phyloP scores from a whole-genome alignment of 2,113 vertebrate species.

The Oreotrochilus melanogaster region DNA sequence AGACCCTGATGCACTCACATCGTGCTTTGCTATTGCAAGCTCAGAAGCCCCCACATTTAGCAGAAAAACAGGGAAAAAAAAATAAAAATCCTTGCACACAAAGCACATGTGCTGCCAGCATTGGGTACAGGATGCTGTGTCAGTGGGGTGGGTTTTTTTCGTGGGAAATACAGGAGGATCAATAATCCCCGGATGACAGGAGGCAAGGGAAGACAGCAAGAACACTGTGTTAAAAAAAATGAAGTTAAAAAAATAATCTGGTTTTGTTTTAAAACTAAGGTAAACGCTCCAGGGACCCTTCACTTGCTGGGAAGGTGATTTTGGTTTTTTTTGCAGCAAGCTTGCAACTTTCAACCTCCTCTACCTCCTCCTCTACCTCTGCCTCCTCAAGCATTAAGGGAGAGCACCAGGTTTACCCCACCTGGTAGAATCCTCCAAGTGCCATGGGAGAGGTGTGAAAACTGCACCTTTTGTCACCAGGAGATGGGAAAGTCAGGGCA shows the following conservation, averaged over 20 bases:
- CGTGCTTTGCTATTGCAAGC: not conserved
- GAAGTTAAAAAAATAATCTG: not conserved
- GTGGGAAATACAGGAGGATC: not conserved
- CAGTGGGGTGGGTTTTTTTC: not conserved
- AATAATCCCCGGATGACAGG: not conserved
- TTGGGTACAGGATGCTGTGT: not conserved
- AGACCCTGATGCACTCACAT: not conserved
- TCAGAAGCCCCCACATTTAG: fast-evolving
- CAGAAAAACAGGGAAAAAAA: not conserved
- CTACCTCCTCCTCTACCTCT: not conserved
- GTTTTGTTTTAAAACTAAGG: not conserved
- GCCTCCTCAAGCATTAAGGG: not conserved
- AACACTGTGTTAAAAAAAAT: no score
- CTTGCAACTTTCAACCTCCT: slow-evolving; percentile 1
- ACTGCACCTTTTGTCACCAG: not conserved
- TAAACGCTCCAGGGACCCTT: not conserved
- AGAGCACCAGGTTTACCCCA: not conserved
- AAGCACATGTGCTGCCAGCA: not conserved
- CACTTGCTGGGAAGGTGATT: not conserved
- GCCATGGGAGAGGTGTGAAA: not conserved
- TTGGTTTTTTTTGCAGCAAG: not conserved
- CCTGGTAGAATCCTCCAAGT: not conserved
- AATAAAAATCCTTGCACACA: not conserved
- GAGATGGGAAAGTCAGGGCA: not conserved
- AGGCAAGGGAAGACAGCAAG: not conserved